Conservation (phyloP, 1,140 invertebrate genomes). For the Harpegnathos saltator region DNA sequence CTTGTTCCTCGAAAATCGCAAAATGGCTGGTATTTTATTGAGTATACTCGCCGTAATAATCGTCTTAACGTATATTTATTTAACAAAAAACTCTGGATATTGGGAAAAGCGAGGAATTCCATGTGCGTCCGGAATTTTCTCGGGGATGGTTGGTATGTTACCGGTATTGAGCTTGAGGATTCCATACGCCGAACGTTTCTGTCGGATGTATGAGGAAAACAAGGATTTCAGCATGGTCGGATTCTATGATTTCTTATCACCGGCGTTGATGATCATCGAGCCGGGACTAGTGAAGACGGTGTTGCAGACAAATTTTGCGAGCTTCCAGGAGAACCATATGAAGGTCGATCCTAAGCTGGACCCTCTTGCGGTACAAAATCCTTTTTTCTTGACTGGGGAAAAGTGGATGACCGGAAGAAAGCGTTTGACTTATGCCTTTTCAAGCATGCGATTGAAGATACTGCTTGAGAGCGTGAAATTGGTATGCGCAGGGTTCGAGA, state of each 20-base stretch:
- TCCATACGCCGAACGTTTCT: conserved; percentile 54
- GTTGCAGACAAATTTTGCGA: conserved; percentile 76
- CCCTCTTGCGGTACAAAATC: too few species aligned
- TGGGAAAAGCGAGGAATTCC: conserved; percentile 84
- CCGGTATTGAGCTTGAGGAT: conserved; percentile 38
- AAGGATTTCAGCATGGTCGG: conserved; percentile 71
- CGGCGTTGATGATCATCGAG: conserved; percentile 75
- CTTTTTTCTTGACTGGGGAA: too few species aligned
- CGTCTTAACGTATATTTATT: neutral
- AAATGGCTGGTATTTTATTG: too few species aligned
- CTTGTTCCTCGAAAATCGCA: too few species aligned
- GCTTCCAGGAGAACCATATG: conserved; percentile 63
- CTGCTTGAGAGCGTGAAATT: too few species aligned
- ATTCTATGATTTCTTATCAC: conserved; percentile 69
- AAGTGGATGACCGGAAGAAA: too few species aligned
- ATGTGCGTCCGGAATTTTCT: conserved; percentile 70
- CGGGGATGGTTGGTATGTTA: conserved; percentile 74
- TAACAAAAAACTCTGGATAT: conserved; percentile 68
- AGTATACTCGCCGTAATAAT: too few species aligned
- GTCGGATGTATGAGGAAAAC: conserved; percentile 63
- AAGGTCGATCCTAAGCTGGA: neutral
- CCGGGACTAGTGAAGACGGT: conserved; percentile 77
- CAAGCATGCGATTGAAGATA: too few species aligned
- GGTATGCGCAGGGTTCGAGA: too few species aligned
- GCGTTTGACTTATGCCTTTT: too few species aligned